These are phyloP conservation scores for Archips xylosteana DNA, from an alignment of 2,888 invertebrate genomes.

Conservation along the genomic window DNA sequence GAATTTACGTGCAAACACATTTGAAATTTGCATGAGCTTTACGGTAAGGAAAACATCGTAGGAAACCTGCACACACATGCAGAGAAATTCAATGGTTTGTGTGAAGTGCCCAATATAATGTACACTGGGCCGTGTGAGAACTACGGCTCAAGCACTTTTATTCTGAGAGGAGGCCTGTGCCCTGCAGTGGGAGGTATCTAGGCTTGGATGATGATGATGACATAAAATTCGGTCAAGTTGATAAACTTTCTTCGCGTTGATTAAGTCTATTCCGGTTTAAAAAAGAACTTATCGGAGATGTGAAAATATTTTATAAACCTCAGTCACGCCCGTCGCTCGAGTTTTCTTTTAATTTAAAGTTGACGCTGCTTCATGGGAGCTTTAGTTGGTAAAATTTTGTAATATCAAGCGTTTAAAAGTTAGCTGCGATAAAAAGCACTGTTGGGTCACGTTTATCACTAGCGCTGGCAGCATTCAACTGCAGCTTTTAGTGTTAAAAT, in stretches of 20 bases:
- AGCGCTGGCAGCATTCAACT: background rate
- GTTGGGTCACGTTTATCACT: background rate
- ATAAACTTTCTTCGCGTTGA: background rate
- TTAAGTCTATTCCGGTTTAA: background rate
- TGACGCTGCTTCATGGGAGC: slow-evolving; percentile 15
- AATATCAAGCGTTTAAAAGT: slow-evolving; percentile 24
- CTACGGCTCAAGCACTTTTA: too few relatives aligned
- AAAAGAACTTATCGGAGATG: slow-evolving; percentile 16
- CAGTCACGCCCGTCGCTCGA: slow-evolving; percentile 24
- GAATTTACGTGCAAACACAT: too few relatives aligned
- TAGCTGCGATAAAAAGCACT: slow-evolving; percentile 12
- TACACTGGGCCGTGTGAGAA: too few relatives aligned
- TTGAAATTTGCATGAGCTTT: too few relatives aligned
- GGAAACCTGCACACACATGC: too few relatives aligned
- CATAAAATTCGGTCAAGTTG: background rate
- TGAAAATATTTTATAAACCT: slow-evolving; percentile 29
- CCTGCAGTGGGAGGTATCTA: too few relatives aligned
- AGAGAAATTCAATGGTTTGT: too few relatives aligned
- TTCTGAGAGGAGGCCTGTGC: too few relatives aligned
- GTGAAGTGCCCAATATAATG: too few relatives aligned
- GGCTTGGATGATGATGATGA: too few relatives aligned
- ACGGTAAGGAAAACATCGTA: too few relatives aligned
- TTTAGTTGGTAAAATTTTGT: slow-evolving; percentile 15
- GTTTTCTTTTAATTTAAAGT: slow-evolving; percentile 41
- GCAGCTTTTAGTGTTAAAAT: background rate